Conservation (phyloP, 2,797 vertebrate genomes). For the Lagodon rhomboides region DNA sequence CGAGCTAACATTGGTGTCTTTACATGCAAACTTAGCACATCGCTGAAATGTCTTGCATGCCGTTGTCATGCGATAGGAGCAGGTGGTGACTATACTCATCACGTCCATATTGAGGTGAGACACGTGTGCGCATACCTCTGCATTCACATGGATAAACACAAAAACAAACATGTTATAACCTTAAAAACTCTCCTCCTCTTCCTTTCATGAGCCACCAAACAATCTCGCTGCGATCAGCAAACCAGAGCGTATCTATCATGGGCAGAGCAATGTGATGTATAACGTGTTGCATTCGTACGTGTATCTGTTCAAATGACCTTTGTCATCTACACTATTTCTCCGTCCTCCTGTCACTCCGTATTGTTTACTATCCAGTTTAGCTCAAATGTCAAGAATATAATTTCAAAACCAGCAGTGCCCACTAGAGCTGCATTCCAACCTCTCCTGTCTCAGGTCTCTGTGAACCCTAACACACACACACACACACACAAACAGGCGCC, state of each 20-base stretch:
- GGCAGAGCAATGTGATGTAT: background rate
- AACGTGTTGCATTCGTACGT: background rate
- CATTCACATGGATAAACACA: conserved; percentile 21
- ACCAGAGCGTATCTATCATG: background rate
- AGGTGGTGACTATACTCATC: conserved; percentile 58
- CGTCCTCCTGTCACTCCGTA: background rate
- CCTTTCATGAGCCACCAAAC: background rate
- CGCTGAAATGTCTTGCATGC: conserved; percentile 34
- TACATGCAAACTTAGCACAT: conserved; percentile 55
- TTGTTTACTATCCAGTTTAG: conserved; percentile 38
- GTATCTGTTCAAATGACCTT: background rate
- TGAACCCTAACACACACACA: conserved; percentile 34
- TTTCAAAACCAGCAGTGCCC: conserved; percentile 31
- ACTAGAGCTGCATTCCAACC: conserved; percentile 50
- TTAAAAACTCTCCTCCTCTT: background rate
- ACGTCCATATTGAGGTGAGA: conserved; percentile 28
- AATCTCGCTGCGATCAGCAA: background rate
- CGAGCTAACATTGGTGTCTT: conserved; percentile 10
- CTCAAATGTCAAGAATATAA: conserved; percentile 38
- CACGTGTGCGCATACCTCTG: conserved; percentile 4
- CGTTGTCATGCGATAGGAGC: conserved; percentile 54
- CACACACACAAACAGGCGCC: conserved; percentile 16
- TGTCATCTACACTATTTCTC: background rate
- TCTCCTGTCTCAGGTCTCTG: conserved; percentile 31
- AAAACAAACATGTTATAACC: background rate